Evolutionary conservation across 2,888 invertebrate species (phyloP).

Genomic region (Cerastis rubricosa): DNA sequence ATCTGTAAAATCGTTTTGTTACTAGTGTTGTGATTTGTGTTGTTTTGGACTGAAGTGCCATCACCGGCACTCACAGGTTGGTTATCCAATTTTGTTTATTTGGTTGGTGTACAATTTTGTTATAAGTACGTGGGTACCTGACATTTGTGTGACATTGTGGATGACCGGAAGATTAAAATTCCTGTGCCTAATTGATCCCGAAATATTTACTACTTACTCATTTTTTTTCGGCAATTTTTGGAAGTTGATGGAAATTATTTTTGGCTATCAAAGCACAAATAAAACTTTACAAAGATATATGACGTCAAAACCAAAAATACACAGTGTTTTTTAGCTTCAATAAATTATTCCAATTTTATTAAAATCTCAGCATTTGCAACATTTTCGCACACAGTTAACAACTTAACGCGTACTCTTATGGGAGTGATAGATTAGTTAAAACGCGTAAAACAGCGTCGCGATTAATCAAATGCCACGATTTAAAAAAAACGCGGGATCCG

Average conservation of each 20-base stretch:
- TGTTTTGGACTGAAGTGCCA: constrained; percentile 68
- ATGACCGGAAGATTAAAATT: constrained; percentile 5
- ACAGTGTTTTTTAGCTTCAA: background rate
- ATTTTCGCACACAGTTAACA: constrained; percentile 33
- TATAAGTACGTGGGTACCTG: background rate
- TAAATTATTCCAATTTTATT: constrained; percentile 12
- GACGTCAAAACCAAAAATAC: background rate
- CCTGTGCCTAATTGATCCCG: background rate
- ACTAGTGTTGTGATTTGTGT: constrained; percentile 63
- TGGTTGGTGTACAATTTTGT: background rate
- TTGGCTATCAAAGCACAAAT: background rate
- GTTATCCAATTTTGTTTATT: constrained; percentile 24
- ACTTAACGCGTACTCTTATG: constrained; percentile 43
- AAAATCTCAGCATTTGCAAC: constrained; percentile 31
- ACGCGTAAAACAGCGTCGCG: constrained; percentile 33
- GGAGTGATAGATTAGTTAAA: constrained; percentile 49
- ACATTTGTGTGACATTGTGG: background rate
- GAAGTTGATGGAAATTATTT: background rate
- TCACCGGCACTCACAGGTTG: constrained; percentile 66
- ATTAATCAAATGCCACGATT: constrained; percentile 54
- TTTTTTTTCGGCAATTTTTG: background rate
- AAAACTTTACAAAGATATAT: background rate
- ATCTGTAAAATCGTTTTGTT: constrained; percentile 58
- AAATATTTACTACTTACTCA: background rate
- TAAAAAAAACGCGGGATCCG: constrained; percentile 40